These are phyloP conservation scores for Cantharis rufa DNA, from an alignment of 2,888 invertebrate species.

Conservation along the genomic window DNA sequence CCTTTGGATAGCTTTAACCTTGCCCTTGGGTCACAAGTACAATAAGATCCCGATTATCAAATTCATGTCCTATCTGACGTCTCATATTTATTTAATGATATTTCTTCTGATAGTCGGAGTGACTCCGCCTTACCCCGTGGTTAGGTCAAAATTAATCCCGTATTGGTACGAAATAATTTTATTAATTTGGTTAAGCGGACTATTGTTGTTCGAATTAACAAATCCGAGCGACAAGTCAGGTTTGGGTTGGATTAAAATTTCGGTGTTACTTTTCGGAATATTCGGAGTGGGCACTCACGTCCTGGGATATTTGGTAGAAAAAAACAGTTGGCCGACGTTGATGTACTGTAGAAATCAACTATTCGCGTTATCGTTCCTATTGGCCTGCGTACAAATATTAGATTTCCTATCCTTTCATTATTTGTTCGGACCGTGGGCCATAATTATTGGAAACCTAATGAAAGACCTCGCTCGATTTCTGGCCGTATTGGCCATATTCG, in stretches of 20 bases:
- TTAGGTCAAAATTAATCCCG: conserved; percentile 78
- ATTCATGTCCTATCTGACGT: conserved; percentile 99
- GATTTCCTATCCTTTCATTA: conserved; percentile 99
- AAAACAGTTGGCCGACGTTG: conserved; percentile 76
- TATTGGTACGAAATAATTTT: conserved; percentile 97
- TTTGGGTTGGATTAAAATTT: conserved; percentile 90
- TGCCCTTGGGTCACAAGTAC: conserved; percentile 93
- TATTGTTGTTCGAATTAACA: conserved; percentile 93
- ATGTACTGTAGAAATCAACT: conserved; percentile 97
- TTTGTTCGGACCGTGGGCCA: conserved; percentile 99
- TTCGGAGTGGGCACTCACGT: conserved; percentile 90
- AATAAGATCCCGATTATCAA: conserved; percentile 99
- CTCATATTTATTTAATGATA: conserved; percentile 96
- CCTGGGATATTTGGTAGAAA: conserved; percentile 71
- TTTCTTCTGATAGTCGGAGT: conserved; percentile 89
- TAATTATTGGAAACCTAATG: conserved; percentile 95
- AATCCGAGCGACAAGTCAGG: conserved; percentile 98
- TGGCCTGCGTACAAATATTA: conserved; percentile 96
- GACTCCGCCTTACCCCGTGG: conserved; percentile 83
- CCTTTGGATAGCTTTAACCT: conserved; percentile 93
- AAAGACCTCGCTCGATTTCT: conserved; percentile 95
- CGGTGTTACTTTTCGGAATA: conserved; percentile 84
- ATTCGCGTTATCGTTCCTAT: conserved; percentile 90
- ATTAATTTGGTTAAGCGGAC: conserved; percentile 91
- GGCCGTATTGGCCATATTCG: conserved; percentile 96